Evolutionary conservation across 2,797 vertebrate genomes (phyloP), one percentile per base, ranked within the genome.

Genomic region (Enteromius anoplus): DNA sequence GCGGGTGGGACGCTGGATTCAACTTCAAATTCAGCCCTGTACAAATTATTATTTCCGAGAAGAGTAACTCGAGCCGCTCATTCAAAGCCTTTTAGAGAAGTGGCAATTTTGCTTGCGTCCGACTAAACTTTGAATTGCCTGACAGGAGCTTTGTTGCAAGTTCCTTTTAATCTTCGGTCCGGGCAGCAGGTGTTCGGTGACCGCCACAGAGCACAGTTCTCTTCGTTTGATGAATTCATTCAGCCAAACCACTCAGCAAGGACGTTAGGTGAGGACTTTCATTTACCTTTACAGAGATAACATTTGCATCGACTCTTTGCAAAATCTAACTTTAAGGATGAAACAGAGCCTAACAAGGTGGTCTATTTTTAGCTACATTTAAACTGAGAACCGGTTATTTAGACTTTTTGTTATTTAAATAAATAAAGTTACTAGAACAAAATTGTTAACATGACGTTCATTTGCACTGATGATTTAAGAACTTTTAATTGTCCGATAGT

Each of bases 11-110:
- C 29, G n/a, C 68, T 37, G 75, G 60, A 73, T 75, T 53, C 80
- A 85, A 85, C 80, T 85, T 85, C 77, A 82, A 75, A 78, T 70
- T 71, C 53, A 23, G 75, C 65, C 5, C 81, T 14, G 65, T 7
- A 5, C 51, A 77, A 76, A 70, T 47, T 9, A 60, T 47, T 77
- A 45, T 29, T 76, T 12, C 21, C 5, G 40, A 47, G 53, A 29
- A 69, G 75, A 58, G 53, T 49, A 78, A 49, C 4, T 53, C 23
- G 37, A n/a, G 2, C 55, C 2, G 15, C 40, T 64, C 9, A 26
- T 23, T 37, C 29, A 60, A 40, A 75, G 45, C 34, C 21, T 19
- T 19, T 10, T 14, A 6, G 11, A 26, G 26, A 69, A 83, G 15
- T 26, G 8, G 2, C 12, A 11, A 1, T 47, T 77, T 19, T 23